phyloP scores from a whole-genome alignment of 92 coral and sea anemone species.

The Epizoanthus scotinus region DNA sequence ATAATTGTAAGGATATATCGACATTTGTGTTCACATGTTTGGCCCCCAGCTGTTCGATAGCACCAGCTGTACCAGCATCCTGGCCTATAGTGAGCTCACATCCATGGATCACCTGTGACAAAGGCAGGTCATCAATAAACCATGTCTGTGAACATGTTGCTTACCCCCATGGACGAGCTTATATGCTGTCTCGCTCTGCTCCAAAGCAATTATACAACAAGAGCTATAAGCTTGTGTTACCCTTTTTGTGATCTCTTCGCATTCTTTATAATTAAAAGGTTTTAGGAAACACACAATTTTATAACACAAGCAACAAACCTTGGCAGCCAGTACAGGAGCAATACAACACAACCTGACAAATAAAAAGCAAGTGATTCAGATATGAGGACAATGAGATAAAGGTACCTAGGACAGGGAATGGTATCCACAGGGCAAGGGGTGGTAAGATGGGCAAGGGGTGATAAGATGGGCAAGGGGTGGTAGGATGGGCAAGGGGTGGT shows the following conservation, averaged over 20 bases:
- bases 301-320: conserved; percentile 52
- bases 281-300: background rate
- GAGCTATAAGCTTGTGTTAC: too few relatives aligned
- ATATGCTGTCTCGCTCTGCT: too few relatives aligned
- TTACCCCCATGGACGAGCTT: too few relatives aligned
- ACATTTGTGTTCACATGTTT: conserved; percentile 81
- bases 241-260: too few relatives aligned
- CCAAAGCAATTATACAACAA: too few relatives aligned
- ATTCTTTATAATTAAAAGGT: background rate
- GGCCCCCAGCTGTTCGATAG: conserved; percentile 74
- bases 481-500: too few relatives aligned
- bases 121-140: background rate
- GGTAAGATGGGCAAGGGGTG: background rate
- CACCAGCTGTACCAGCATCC: conserved; percentile 82
- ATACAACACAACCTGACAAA: conserved; percentile 83
- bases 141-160: too few relatives aligned
- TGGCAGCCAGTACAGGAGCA: conserved; percentile 87
- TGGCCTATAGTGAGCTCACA: conserved; percentile 86
- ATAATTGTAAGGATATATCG: conserved; percentile 71
- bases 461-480: too few relatives aligned
- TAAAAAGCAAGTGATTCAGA: background rate
- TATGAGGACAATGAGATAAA: too few relatives aligned
- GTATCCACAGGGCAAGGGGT: background rate
- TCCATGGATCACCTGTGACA: conserved; percentile 62
- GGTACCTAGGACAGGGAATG: too few relatives aligned